A percentile compares a stretch with the other conserved stretches of the same genome.
These are phyloP conservation scores for Himalopsyche phryganea DNA, from an alignment of 1,140 invertebrate genomes.

Conservation along the genomic window DNA sequence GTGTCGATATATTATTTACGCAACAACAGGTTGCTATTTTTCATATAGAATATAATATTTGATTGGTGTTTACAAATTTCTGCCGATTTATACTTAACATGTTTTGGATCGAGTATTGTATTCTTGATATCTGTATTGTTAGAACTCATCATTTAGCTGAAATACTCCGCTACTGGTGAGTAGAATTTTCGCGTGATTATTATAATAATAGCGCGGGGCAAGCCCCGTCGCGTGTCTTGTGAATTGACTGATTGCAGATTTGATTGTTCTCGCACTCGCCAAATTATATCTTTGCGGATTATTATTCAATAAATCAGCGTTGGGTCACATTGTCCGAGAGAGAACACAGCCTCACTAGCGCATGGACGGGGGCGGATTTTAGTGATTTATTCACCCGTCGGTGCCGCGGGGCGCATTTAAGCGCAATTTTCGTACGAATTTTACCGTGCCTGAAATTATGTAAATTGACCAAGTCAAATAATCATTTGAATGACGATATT, in stretches of 20 bases:
- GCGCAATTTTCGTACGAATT: conserved; percentile 6
- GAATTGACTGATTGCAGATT: conserved; percentile 17
- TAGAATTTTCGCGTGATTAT: no score
- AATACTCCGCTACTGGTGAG: no score
- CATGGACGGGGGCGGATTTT: not conserved
- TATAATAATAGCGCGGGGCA: no score
- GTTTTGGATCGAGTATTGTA: no score
- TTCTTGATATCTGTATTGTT: no score
- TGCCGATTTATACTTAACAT: no score
- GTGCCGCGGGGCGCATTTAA: conserved; percentile 4
- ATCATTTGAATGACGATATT: not conserved
- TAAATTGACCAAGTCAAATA: conserved; percentile 12
- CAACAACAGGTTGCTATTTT: no score
- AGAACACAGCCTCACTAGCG: not conserved
- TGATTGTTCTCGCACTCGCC: conserved; percentile 26
- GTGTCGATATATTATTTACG: no score
- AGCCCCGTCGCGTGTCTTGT: no score
- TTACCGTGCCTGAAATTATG: conserved; percentile 5
- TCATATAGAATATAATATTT: no score
- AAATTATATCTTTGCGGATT: conserved; percentile 26
- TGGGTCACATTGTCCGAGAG: conserved; percentile 14
- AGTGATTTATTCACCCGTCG: conserved; percentile 6
- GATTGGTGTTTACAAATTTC: no score
- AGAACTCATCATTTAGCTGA: no score
- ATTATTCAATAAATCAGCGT: conserved; percentile 28